phyloP scores from a whole-genome alignment of 2,113 vertebrate genomes.

The Sphyrna mokarran region DNA sequence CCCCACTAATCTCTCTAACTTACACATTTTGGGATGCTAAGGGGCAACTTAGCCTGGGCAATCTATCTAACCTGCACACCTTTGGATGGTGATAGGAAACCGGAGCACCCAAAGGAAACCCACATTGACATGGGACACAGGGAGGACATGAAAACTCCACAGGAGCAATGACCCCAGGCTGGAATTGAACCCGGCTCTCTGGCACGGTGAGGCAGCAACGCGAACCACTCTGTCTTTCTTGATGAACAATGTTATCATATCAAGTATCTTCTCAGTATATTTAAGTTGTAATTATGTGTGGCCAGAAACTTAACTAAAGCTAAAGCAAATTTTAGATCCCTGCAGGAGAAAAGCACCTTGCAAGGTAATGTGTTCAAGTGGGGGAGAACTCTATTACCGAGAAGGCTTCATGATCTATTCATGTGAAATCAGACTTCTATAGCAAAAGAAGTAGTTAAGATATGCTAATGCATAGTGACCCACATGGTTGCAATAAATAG shows the following conservation, averaged over 20 bases:
- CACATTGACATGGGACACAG: too few relatives aligned
- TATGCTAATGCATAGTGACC: background rate
- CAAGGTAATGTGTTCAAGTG: background rate
- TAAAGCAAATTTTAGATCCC: background rate
- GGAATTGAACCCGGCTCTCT: too few relatives aligned
- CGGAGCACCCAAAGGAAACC: too few relatives aligned
- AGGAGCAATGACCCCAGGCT: too few relatives aligned
- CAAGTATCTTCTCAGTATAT: background rate
- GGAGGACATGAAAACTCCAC: too few relatives aligned
- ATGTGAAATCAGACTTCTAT: background rate
- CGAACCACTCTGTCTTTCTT: too few relatives aligned
- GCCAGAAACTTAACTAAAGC: background rate
- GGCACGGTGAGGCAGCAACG: too few relatives aligned
- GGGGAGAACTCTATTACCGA: background rate
- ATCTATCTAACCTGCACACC: too few relatives aligned
- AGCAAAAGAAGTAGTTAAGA: background rate
- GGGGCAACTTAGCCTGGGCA: too few relatives aligned
- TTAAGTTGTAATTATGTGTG: background rate
- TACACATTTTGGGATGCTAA: too few relatives aligned
- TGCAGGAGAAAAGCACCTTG: background rate
- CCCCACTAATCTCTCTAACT: too few relatives aligned
- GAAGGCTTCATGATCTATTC: background rate
- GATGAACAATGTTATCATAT: background rate
- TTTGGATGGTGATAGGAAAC: too few relatives aligned
- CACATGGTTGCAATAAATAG: background rate